Base-by-base conservation (phyloP, 1,140 invertebrate species). In the Adelges cooleyi region DNA sequence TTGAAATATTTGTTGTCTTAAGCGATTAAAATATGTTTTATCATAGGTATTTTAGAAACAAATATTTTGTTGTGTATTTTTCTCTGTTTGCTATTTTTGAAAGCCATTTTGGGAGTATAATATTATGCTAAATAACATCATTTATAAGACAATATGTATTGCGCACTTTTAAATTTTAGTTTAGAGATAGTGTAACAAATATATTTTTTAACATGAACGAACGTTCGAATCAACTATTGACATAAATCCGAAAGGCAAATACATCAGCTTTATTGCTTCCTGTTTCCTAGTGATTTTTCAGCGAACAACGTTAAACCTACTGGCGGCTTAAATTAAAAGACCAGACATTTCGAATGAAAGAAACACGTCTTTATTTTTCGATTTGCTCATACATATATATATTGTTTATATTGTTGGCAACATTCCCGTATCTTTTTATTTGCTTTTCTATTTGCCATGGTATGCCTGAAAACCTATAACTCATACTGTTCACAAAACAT, bases 251-350 rank as follows among this genome's bases (percentile, higher is more conserved):
- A n/a, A n/a, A n/a, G n/a, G n/a, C n/a, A 40, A 54, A 40, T 40
- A 13, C 25, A 54, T 54, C 18, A 40, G 33, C n/a, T 38, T 54
- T 54, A 54, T 54, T 54, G 51, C 29, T 33, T 53, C 27, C 17
- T 36, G 18, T 15, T n/a, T 22, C 17, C 42, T 22, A 18, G 36
- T 13, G 52, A 54, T 40, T 54, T 54, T 40, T 22, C 13, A n/a
- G 18, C 17, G 22, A 52, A 53, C 27, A 15, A 22, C 18, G 23
- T 36, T 54, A 40, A 54, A 38, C 42, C 18, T 54, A 40, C 8
- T 38, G 20, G 33, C 17, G 36, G 18, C 15, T n/a, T 54, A 23
- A 54, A 54, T 54, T 54, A 54, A 54, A 40, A 40, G 33, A 23
- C n/a, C 1, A 22, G 20, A n/a, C 20, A 38, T 40, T 29, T 54